These are phyloP conservation scores for Bimastos eiseni DNA, from an alignment of 2,888 invertebrate species.

Conservation along the genomic window DNA sequence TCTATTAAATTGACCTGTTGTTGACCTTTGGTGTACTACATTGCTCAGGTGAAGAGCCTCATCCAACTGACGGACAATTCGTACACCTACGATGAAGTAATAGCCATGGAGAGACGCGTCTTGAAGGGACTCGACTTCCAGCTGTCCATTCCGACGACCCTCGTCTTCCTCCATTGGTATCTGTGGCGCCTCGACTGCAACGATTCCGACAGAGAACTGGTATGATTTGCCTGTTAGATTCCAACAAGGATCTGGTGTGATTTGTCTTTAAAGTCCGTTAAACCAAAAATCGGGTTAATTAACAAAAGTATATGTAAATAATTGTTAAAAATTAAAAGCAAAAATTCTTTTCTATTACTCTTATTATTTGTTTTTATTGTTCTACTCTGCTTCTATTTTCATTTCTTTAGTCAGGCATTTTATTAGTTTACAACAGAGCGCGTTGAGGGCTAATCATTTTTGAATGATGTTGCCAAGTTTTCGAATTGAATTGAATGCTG, in stretches of 20 bases:
- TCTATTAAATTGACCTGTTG: neutral
- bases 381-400: no score
- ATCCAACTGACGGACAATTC: slow-evolving; percentile 22
- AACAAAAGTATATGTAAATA: no score
- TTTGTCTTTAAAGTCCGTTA: neutral
- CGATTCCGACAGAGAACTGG: neutral
- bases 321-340: no score
- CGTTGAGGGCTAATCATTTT: no score
- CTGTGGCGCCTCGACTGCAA: neutral
- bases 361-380: no score
- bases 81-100: neutral
- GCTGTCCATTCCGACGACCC: neutral
- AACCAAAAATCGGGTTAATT: no score
- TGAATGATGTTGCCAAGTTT: no score
- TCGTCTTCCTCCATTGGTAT: neutral
- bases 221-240: neutral
- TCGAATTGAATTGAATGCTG: no score
- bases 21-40: neutral
- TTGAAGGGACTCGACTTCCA: neutral
- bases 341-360: no score
- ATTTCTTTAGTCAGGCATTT: no score
- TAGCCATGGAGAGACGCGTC: slow-evolving; percentile 1
- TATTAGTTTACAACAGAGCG: no score
- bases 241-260: neutral
- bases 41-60: slow-evolving; percentile 16